Conservation (phyloP, 2,113 vertebrate species). For the Myrmophylax atrothorax region DNA sequence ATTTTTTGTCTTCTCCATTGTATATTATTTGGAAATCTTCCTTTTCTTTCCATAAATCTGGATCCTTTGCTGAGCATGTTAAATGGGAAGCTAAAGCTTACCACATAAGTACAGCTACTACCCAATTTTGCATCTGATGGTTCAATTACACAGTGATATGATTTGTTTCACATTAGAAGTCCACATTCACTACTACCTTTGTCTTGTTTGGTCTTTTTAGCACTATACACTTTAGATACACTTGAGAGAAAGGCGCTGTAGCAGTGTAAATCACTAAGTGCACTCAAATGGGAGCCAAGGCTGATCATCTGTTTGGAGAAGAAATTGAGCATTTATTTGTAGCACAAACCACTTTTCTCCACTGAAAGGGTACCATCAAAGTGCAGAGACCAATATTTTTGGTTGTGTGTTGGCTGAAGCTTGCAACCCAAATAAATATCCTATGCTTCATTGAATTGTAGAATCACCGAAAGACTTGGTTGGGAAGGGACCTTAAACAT, state of each 20-base stretch:
- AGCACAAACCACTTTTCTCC: not conserved
- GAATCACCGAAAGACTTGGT: not conserved
- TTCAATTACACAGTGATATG: not conserved
- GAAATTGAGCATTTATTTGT: not conserved
- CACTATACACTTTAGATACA: not conserved
- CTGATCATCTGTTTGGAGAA: not conserved
- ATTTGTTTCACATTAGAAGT: not conserved
- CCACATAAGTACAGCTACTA: not conserved
- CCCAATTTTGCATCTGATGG: not conserved
- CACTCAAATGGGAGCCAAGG: fast-evolving
- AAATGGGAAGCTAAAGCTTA: not conserved
- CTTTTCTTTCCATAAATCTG: not conserved
- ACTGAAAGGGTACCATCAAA: not conserved
- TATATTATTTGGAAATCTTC: not conserved
- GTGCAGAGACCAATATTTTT: not conserved
- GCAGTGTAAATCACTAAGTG: fast-evolving
- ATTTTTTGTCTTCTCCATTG: not conserved
- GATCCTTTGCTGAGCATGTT: not conserved
- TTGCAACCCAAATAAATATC: not conserved
- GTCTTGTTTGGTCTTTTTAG: not conserved
- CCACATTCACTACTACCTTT: not conserved
- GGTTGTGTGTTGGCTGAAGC: not conserved
- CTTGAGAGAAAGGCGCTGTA: not conserved
- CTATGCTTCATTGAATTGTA: not conserved
- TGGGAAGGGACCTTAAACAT: not conserved